Base-by-base conservation (phyloP, 2,888 invertebrate genomes). In the Rhagonycha fulva region DNA sequence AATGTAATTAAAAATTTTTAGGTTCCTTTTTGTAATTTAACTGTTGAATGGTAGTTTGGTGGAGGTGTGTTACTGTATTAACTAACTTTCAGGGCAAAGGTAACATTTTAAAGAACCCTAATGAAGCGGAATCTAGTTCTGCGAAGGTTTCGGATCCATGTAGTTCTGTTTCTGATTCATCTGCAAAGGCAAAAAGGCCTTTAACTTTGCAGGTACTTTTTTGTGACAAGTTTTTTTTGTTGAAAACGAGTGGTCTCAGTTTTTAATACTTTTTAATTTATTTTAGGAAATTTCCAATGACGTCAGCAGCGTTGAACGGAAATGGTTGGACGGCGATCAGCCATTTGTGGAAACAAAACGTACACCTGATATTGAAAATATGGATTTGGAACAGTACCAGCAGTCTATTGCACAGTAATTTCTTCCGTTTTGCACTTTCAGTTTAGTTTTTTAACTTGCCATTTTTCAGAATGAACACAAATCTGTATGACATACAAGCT, bases 401-500 rank as follows among this genome's bases (percentile, higher is more conserved):
- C 89, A 90, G 83, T 94, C 94, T 60, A 92, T 95, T 86, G 92
- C 94, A 83, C 94, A 94, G 95, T 95, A 88, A 91, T 93, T 90
- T 14, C 9, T n/a, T 14, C 19, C 19, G 14, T 62, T 4, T n/a
- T 19, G 7, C 3, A 66, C 12, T 63, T 12, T 2, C 9, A 9
- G 7, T 24, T 66, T 7, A 3, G 14, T 24, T 24, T 24, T 26
- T 66, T 66, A 10, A 66, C n/a, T 24, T 24, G 9, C 2, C 10
- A 69, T 81, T 78, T 82, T 89, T 81, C 88, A 95, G 94, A 90
- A 96, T 98, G 94, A 97, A 97, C 90, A 93, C 92, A 89, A 97
- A 95, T 90, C 93, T 98, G 85, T 94, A 95, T 87, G 97, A 98
- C 89, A 94, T 98, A 85, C 97, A 98, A 89, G 94, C 94, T 81